These are phyloP conservation scores for Boloria euphrosyne DNA, from an alignment of 2,888 invertebrate genomes.

Conservation along the genomic window DNA sequence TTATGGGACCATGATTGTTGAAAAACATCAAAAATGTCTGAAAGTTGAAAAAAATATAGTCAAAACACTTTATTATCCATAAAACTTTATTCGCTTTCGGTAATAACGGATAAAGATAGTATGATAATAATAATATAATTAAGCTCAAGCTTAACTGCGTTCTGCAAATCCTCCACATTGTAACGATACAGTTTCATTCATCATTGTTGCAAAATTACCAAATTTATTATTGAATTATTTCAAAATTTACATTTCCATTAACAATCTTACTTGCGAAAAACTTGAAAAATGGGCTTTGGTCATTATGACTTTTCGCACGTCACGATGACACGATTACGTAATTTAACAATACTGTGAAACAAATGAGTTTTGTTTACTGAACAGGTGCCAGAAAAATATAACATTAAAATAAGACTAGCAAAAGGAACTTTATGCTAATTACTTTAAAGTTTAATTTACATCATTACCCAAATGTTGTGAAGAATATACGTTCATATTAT, in stretches of 20 bases:
- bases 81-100: no score
- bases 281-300: slow-evolving; percentile 25
- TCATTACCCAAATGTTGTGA: no score
- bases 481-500: no score
- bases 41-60: no score
- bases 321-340: slow-evolving; percentile 27
- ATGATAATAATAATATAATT: no score
- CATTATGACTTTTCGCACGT: slow-evolving; percentile 29
- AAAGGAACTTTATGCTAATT: no score
- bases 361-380: slow-evolving; percentile 29
- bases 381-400: not conserved
- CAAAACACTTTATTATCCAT: no score
- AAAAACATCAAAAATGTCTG: no score
- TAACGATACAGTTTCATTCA: slow-evolving; percentile 1
- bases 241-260: slow-evolving; percentile 25
- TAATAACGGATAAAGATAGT: no score
- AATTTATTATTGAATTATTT: slow-evolving; percentile 1
- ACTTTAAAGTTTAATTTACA: no score
- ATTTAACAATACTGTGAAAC: slow-evolving; percentile 23
- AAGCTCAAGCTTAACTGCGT: not conserved
- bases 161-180: not conserved
- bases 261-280: slow-evolving; percentile 29
- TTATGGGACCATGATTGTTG: no score
- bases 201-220: slow-evolving; percentile 5
- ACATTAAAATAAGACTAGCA: no score